A percentile compares a stretch with the other conserved stretches of the same genome.
Evolutionary conservation across 2,797 vertebrate species (phyloP).

Genomic region (Erpetoichthys calabaricus): DNA sequence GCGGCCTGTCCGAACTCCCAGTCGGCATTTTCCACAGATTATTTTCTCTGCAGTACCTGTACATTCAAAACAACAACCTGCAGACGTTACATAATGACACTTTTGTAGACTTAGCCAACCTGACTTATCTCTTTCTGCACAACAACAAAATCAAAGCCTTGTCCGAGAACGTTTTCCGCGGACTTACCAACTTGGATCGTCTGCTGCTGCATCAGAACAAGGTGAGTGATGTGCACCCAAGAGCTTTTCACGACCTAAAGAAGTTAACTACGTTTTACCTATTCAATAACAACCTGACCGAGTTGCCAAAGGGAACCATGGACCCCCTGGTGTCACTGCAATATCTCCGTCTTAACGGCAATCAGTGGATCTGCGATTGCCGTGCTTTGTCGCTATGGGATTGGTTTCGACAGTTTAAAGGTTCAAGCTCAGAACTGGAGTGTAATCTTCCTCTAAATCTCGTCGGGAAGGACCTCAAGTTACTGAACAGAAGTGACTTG

Average conservation of each 20-base stretch:
- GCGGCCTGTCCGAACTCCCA: conserved; percentile 79
- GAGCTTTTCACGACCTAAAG: conserved; percentile 76
- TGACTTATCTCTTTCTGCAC: conserved; percentile 90
- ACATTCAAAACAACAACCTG: conserved; percentile 88
- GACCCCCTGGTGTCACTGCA: conserved; percentile 72
- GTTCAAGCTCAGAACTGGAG: conserved; percentile 84
- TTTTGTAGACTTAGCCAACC: conserved; percentile 90
- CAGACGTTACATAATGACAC: conserved; percentile 76
- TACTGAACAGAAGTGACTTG: conserved; percentile 64
- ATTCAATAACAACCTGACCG: conserved; percentile 90
- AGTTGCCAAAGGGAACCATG: conserved; percentile 76
- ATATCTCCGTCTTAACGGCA: conserved; percentile 86
- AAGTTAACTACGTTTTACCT: conserved; percentile 85
- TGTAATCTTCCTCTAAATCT: conserved; percentile 68
- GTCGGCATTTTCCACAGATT: conserved; percentile 78
- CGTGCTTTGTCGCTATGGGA: conserved; percentile 84
- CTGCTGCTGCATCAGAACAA: conserved; percentile 88
- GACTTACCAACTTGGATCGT: conserved; percentile 78
- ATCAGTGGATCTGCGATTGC: conserved; percentile 97
- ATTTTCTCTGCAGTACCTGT: conserved; percentile 89
- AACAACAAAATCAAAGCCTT: conserved; percentile 88
- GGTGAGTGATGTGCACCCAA: conserved; percentile 65
- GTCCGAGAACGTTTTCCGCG: conserved; percentile 81
- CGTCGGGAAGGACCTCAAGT: conserved; percentile 74
- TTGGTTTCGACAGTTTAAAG: conserved; percentile 92